Percentiles rank a stretch among this genome's conserved stretches.
Conservation (phyloP, 35 echinoderm and acorn worm species). For the Holothuria glaberrima region DNA sequence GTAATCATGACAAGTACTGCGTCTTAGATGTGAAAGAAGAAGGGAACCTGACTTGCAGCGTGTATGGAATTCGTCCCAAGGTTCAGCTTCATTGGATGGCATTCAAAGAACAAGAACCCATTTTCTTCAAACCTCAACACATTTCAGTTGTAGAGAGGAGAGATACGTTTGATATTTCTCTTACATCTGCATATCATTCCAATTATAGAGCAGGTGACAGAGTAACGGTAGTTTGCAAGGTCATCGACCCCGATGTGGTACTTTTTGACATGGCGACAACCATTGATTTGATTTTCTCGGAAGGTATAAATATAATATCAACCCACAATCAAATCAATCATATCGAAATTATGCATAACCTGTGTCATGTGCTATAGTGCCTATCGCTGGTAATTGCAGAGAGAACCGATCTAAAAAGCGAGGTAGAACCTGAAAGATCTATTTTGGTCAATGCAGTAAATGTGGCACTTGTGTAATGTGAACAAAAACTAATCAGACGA, state of each 20-base stretch:
- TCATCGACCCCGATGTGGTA: not conserved
- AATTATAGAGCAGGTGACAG: not conserved
- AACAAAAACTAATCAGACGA: no score
- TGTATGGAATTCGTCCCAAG: not conserved
- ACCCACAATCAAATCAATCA: no score
- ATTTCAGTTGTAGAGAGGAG: not conserved
- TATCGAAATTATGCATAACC: no score
- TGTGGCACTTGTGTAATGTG: no score
- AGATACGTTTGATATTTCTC: not conserved
- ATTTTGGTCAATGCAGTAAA: no score
- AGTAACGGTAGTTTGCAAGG: slow-evolving; percentile 3
- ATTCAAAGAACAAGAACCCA: not conserved
- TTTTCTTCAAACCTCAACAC: not conserved
- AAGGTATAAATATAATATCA: no score
- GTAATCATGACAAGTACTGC: not conserved
- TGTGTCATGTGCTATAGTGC: no score
- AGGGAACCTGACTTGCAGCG: not conserved
- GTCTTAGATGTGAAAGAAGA: not conserved
- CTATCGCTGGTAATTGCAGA: no score
- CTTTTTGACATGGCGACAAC: not conserved
- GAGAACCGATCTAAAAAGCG: no score
- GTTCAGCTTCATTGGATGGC: not conserved
- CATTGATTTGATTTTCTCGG: not conserved
- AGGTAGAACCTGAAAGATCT: no score
- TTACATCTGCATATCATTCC: not conserved